Percentiles rank a stretch among this genome's conserved stretches.
Conservation (phyloP, 1,140 invertebrate genomes). For the Diploscapter pachys region DNA sequence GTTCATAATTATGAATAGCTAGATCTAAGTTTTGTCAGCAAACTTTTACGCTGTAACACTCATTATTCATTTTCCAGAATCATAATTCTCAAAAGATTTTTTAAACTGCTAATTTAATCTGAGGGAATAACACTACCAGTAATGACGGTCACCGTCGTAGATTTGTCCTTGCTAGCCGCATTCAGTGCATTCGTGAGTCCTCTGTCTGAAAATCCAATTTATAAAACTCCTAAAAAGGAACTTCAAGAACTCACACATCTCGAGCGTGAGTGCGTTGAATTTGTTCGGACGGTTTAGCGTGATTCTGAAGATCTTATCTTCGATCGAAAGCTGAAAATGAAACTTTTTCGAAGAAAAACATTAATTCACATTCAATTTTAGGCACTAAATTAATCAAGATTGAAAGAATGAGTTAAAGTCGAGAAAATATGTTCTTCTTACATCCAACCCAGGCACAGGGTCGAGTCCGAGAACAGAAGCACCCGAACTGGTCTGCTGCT, state of each 20-base stretch:
- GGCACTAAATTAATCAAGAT: conserved; percentile 3
- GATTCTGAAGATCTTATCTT: conserved; percentile 68
- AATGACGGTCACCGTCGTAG: conserved; percentile 68
- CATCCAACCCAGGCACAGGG: conserved; percentile 57
- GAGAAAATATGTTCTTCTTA: not conserved
- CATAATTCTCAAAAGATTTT: too few relatives aligned
- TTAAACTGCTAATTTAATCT: too few relatives aligned
- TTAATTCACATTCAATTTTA: too few relatives aligned
- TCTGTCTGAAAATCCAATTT: conserved; percentile 54
- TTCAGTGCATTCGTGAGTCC: conserved; percentile 68
- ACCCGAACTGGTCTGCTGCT: conserved; percentile 7
- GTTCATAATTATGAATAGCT: not conserved
- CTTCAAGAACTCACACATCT: conserved; percentile 65
- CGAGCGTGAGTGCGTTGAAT: conserved; percentile 73
- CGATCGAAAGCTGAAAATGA: conserved; percentile 45
- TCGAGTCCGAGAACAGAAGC: conserved; percentile 34
- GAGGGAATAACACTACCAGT: conserved; percentile 64
- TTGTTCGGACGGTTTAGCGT: conserved; percentile 71
- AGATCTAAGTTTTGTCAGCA: too few relatives aligned
- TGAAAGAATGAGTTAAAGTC: too few relatives aligned
- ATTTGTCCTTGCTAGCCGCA: conserved; percentile 69
- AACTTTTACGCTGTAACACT: too few relatives aligned
- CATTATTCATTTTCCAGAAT: too few relatives aligned
- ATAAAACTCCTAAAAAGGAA: too few relatives aligned
- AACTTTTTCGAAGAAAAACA: conserved; percentile 41